Percentiles rank a stretch among this genome's conserved stretches.
Evolutionary conservation across 2,113 vertebrate genomes (phyloP).

Genomic region (Tympanuchus pallidicinctus): DNA sequence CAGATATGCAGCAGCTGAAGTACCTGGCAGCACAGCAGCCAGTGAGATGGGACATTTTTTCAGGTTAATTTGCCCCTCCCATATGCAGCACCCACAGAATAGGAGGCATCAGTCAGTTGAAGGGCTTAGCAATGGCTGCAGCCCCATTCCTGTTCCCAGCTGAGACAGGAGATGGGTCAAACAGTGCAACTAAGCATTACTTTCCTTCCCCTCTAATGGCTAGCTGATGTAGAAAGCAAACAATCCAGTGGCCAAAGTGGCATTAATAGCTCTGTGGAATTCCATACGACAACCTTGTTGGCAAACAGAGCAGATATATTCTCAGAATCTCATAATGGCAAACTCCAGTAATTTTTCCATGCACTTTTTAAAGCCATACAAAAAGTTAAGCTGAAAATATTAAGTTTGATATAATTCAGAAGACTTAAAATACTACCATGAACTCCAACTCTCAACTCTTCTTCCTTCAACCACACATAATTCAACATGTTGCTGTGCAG

Average conservation of each 20-base stretch:
- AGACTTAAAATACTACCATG: not conserved
- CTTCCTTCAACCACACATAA: not conserved
- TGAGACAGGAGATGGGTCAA: rapidly evolving
- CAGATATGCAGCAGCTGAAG: not conserved
- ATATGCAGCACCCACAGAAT: not conserved
- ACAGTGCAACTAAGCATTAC: rapidly evolving
- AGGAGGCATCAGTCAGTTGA: not conserved
- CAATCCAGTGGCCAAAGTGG: not conserved
- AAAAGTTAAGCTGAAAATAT: not conserved
- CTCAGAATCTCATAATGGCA: not conserved
- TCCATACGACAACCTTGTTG: not conserved
- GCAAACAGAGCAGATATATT: not conserved
- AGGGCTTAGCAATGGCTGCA: not conserved
- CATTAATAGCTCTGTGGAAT: rapidly evolving
- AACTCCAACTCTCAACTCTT: not conserved
- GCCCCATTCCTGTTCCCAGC: not conserved
- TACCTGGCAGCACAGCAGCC: not conserved
- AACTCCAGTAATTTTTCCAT: not conserved
- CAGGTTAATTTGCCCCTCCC: not conserved
- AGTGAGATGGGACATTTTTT: not conserved
- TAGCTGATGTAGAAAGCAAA: rapidly evolving
- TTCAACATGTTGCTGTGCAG: not conserved
- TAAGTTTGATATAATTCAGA: not conserved
- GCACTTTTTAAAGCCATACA: not conserved
- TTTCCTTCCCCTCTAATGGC: not conserved